Conservation (phyloP, 1,140 invertebrate species). For the Dendrolimus kikuchii region DNA sequence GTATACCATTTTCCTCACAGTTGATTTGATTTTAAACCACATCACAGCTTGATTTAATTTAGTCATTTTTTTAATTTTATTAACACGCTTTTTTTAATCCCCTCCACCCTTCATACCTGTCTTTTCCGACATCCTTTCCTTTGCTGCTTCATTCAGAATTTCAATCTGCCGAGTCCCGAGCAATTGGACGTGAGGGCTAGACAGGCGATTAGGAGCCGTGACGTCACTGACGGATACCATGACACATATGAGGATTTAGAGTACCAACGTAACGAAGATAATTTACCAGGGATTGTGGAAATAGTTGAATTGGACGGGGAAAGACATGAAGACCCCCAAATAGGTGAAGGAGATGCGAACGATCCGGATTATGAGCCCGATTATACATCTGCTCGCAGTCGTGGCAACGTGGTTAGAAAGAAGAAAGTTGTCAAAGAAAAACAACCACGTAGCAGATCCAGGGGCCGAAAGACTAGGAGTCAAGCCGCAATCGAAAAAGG, state of each 20-base stretch:
- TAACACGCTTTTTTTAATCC: constrained; percentile 73
- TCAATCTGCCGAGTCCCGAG: constrained; percentile 58
- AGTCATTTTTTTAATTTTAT: constrained; percentile 71
- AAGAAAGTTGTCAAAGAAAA: constrained; percentile 51
- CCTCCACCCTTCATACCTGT: constrained; percentile 36
- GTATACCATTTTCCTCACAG: constrained; percentile 18
- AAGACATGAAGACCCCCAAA: constrained; percentile 11
- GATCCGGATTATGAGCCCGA: constrained; percentile 53
- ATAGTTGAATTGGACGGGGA: constrained; percentile 49
- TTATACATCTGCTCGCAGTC: constrained; percentile 38
- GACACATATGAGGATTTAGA: constrained; percentile 45
- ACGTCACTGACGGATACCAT: constrained; percentile 44
- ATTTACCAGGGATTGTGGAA: constrained; percentile 43
- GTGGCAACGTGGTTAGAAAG: constrained; percentile 50
- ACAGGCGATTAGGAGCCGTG: constrained; percentile 31
- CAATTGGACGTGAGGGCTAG: constrained; percentile 26
- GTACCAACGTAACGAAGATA: constrained; percentile 31
- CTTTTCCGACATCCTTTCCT: constrained; percentile 46
- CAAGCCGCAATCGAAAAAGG: constrained; percentile 44
- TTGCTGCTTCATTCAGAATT: constrained; percentile 57
- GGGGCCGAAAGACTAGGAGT: constrained; percentile 51
- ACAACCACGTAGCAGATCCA: constrained; percentile 43
- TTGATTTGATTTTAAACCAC: constrained; percentile 24
- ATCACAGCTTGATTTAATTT: constrained; percentile 45
- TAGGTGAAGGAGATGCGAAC: constrained; percentile 33